Evolutionary conservation across 2,113 vertebrate genomes (phyloP).

Genomic region (Myotis davidii): DNA sequence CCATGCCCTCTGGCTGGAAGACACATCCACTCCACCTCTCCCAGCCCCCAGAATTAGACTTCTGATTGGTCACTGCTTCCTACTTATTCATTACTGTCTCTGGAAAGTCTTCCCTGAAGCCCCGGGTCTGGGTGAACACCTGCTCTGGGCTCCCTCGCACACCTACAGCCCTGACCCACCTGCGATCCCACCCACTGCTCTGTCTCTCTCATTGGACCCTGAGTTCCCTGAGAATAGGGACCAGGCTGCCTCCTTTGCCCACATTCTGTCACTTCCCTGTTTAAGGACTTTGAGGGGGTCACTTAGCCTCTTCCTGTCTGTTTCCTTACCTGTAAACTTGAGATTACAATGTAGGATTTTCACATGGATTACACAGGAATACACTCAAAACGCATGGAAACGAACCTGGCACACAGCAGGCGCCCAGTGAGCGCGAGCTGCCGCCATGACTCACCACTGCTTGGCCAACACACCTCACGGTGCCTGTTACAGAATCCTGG

Average conservation of each 20-base stretch:
- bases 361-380: not conserved
- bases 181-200: fast-evolving
- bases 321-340: not conserved
- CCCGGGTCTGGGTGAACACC: fast-evolving
- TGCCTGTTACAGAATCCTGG: not conserved
- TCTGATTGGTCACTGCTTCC: not conserved
- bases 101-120: not conserved
- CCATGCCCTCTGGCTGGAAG: not conserved
- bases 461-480: not conserved
- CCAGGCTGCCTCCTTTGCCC: not conserved
- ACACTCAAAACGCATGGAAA: not conserved
- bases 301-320: not conserved
- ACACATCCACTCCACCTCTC: not conserved
- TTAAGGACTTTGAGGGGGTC: not conserved
- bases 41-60: not conserved
- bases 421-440: not conserved
- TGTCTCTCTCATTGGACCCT: too few relatives aligned
- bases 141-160: not conserved
- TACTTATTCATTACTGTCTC: not conserved
- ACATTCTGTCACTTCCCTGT: not conserved
- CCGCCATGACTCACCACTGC: not conserved
- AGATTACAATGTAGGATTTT: not conserved
- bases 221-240: not conserved
- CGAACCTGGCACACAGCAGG: not conserved
- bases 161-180: too few relatives aligned